Conservation (phyloP, 2,113 vertebrate genomes). For the Bubo blakistoni region DNA sequence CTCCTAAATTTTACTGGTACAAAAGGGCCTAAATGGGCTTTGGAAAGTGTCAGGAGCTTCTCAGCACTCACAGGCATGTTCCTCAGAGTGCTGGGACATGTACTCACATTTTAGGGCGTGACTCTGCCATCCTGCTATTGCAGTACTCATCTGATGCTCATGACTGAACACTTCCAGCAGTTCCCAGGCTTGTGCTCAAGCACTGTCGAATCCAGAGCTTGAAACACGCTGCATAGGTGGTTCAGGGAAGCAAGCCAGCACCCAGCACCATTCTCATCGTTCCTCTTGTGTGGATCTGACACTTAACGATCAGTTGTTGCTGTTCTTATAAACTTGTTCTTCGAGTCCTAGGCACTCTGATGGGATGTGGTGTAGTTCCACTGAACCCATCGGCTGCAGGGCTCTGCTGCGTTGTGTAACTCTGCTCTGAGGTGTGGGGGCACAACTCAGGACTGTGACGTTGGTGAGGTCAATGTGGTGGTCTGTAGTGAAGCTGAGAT, state of each 20-base stretch:
- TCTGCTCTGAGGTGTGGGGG: not conserved
- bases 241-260: not conserved
- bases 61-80: not conserved
- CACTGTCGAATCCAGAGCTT: rapidly evolving
- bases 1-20: not conserved
- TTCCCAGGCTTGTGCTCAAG: rapidly evolving
- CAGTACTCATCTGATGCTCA: not conserved
- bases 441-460: not conserved
- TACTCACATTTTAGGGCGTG: not conserved
- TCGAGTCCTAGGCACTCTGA: not conserved
- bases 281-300: not conserved
- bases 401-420: not conserved
- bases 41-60: not conserved
- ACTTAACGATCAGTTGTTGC: not conserved
- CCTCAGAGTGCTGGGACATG: not conserved
- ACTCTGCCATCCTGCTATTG: not conserved
- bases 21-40: not conserved
- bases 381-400: rapidly evolving
- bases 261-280: rapidly evolving
- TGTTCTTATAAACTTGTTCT: no score
- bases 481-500: not conserved
- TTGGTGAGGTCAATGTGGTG: not conserved
- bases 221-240: rapidly evolving
- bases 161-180: not conserved
- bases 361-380: no score